Evolutionary conservation across 1,140 invertebrate species (phyloP).

Genomic region (Calephelis nemesis): DNA sequence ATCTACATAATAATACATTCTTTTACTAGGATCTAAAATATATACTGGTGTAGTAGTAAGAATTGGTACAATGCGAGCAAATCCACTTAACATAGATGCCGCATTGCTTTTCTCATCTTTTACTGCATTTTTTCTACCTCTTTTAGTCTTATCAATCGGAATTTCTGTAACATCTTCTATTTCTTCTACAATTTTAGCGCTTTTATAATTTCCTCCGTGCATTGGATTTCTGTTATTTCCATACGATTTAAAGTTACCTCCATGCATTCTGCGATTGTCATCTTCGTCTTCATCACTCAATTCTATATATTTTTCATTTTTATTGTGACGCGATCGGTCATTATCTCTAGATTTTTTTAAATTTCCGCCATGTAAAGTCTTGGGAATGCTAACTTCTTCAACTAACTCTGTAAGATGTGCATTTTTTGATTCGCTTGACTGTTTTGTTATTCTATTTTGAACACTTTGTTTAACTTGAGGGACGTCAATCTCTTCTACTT

Average conservation of each 20-base stretch:
- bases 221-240: slow-evolving; percentile 36
- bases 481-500: slow-evolving; percentile 33
- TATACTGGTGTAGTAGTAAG: slow-evolving; percentile 56
- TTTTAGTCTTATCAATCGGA: slow-evolving; percentile 28
- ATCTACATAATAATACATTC: slow-evolving; percentile 73
- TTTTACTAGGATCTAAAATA: slow-evolving; percentile 69
- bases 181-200: slow-evolving; percentile 47
- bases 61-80: slow-evolving; percentile 53
- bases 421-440: slow-evolving; percentile 25
- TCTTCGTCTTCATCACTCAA: slow-evolving; percentile 44
- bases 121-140: slow-evolving; percentile 28
- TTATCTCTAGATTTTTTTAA: slow-evolving; percentile 38
- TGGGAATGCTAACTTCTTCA: slow-evolving; percentile 29
- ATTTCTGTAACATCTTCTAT: slow-evolving; percentile 24
- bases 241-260: slow-evolving; percentile 47
- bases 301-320: slow-evolving; percentile 58
- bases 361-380: slow-evolving; percentile 48
- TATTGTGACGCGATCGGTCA: slow-evolving; percentile 30
- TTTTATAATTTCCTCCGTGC: slow-evolving; percentile 67
- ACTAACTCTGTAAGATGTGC: slow-evolving; percentile 46
- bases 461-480: slow-evolving; percentile 2
- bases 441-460: slow-evolving; percentile 5
- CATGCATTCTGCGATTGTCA: slow-evolving; percentile 37
- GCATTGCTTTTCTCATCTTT: slow-evolving; percentile 40
- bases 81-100: slow-evolving; percentile 50